These are phyloP conservation scores for Agrilus cyanescens DNA, from an alignment of 2,888 invertebrate species.

Conservation along the genomic window DNA sequence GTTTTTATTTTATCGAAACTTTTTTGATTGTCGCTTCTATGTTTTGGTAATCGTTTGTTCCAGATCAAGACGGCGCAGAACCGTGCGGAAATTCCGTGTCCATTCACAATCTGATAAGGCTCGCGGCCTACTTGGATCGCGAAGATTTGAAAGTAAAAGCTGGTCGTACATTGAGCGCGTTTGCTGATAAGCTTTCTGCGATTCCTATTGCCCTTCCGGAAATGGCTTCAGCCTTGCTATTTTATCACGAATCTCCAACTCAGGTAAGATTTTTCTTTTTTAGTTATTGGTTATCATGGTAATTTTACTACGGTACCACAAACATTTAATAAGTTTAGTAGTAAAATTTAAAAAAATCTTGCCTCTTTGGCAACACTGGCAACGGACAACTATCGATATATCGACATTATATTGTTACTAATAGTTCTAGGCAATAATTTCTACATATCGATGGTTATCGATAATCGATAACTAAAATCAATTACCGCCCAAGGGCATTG, in stretches of 20 bases:
- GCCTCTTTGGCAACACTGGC: background rate
- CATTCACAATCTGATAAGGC: slow-evolving; percentile 64
- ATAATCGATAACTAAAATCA: no score
- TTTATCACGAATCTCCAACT: slow-evolving; percentile 56
- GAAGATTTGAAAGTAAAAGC: slow-evolving; percentile 45
- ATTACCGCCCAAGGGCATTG: background rate
- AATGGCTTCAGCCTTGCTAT: slow-evolving; percentile 61
- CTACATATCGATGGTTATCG: no score
- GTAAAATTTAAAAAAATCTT: background rate
- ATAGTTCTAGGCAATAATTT: no score
- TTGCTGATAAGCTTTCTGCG: slow-evolving; percentile 47
- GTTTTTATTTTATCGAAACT: slow-evolving; percentile 1
- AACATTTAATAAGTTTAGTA: no score
- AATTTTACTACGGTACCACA: background rate
- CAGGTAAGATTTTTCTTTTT: slow-evolving; percentile 44
- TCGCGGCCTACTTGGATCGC: slow-evolving; percentile 59
- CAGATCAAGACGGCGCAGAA: slow-evolving; percentile 91
- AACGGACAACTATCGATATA: no score
- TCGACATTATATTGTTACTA: no score
- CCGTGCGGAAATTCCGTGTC: slow-evolving; percentile 87
- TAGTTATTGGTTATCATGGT: background rate
- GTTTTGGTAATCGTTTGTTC: slow-evolving; percentile 18
- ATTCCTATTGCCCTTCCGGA: slow-evolving; percentile 63
- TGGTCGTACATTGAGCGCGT: slow-evolving; percentile 46
- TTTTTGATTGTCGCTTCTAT: background rate